These are phyloP conservation scores for Poliocrania exsul DNA, from an alignment of 2,797 vertebrate species.

Conservation along the genomic window DNA sequence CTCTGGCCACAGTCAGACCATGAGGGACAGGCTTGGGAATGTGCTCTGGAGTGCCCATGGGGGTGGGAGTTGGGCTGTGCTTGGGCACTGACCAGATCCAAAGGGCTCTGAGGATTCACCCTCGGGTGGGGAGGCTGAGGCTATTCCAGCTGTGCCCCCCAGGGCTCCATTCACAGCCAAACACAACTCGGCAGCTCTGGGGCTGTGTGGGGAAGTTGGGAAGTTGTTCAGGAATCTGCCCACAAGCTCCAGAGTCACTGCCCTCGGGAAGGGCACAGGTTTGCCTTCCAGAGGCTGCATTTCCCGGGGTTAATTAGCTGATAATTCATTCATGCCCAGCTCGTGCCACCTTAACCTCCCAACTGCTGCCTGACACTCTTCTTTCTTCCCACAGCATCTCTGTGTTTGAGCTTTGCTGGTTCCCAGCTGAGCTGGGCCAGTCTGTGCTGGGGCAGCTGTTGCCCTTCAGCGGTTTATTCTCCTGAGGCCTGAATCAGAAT, in stretches of 20 bases:
- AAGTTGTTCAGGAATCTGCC: background rate
- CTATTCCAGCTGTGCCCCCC: background rate
- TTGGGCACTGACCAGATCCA: background rate
- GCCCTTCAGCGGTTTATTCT: background rate
- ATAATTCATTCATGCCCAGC: conserved; percentile 2
- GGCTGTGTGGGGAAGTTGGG: conserved; percentile 33
- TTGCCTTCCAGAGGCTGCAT: background rate
- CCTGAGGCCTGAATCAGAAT: background rate
- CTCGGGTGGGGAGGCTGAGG: background rate
- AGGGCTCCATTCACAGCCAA: background rate
- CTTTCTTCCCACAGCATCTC: background rate
- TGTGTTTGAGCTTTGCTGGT: background rate
- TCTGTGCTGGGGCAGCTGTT: conserved; percentile 16
- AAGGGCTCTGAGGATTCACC: fast-evolving
- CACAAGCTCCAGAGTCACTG: background rate
- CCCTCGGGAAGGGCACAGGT: background rate
- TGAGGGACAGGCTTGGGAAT: background rate
- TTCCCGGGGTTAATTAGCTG: conserved; percentile 35
- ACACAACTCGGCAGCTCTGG: background rate
- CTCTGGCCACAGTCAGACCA: fast-evolving
- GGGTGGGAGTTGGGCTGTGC: background rate
- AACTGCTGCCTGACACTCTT: background rate
- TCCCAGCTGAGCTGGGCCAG: background rate
- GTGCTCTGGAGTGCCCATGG: background rate
- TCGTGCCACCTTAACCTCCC: background rate